A percentile compares a stretch with the other conserved stretches of the same genome.
These are phyloP conservation scores for Crotalus tigris DNA, from an alignment of 2,113 vertebrate genomes.

Conservation along the genomic window DNA sequence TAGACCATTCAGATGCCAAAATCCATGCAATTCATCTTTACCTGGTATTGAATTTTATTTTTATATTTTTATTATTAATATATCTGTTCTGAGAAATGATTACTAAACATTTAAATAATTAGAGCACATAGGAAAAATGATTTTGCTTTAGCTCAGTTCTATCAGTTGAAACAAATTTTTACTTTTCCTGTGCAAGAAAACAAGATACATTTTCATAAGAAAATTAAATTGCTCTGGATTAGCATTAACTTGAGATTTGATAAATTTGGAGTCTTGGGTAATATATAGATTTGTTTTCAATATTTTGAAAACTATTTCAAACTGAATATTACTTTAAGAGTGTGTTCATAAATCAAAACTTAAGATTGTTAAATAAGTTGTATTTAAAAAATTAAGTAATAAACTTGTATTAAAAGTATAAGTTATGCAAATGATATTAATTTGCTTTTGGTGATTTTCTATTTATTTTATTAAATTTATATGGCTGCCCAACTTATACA, in stretches of 20 bases:
- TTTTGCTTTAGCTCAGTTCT: background rate
- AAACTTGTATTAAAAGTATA: background rate
- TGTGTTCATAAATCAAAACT: background rate
- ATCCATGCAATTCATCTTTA: no score
- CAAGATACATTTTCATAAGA: background rate
- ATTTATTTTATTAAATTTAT: background rate
- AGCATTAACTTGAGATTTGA: background rate
- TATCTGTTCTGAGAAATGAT: background rate
- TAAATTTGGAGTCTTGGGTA: background rate
- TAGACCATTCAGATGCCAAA: no score
- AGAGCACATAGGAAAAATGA: background rate
- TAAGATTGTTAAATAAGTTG: background rate
- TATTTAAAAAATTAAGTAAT: slow-evolving; percentile 28
- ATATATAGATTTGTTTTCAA: background rate
- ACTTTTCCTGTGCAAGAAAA: background rate
- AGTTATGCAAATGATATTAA: background rate
- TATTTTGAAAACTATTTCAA: background rate
- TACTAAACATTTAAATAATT: background rate
- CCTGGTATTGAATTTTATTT: no score
- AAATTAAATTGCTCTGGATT: background rate
- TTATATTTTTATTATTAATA: no score
- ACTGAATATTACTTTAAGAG: background rate
- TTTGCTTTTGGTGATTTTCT: background rate
- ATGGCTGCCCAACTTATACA: no score
- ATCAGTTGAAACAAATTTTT: background rate